Conservation (phyloP, 1,140 invertebrate species). For the Monomorium pharaonis region DNA sequence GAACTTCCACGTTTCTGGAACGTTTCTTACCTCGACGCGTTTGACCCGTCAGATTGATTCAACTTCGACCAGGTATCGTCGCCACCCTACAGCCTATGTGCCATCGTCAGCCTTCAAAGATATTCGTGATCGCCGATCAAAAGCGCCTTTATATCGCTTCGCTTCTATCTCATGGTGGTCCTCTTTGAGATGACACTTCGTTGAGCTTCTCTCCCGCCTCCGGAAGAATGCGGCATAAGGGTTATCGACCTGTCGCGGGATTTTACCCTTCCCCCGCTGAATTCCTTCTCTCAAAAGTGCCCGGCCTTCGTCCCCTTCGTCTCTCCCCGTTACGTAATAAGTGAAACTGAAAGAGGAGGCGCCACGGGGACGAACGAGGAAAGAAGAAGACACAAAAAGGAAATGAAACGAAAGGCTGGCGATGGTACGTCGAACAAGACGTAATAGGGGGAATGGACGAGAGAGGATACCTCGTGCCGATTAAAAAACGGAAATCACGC, state of each 20-base stretch:
- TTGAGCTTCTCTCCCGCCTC: background rate
- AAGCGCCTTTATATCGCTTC: background rate
- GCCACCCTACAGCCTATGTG: background rate
- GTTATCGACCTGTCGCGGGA: slow-evolving; percentile 61
- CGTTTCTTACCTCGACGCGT: background rate
- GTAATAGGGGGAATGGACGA: slow-evolving; percentile 30
- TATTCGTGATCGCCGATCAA: slow-evolving; percentile 12
- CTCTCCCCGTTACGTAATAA: slow-evolving; percentile 30
- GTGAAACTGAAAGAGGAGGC: background rate
- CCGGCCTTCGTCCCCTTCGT: background rate
- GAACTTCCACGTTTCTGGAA: background rate
- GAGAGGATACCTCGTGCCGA: background rate
- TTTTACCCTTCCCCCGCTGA: slow-evolving; percentile 26
- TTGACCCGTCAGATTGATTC: slow-evolving; percentile 8
- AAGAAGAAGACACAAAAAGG: background rate
- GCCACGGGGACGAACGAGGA: background rate
- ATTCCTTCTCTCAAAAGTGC: slow-evolving; percentile 10
- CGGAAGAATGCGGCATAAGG: slow-evolving; percentile 44
- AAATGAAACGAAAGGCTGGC: slow-evolving; percentile 12
- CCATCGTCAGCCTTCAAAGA: background rate
- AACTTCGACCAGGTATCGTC: background rate
- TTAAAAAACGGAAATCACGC: slow-evolving; percentile 18
- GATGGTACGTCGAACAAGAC: slow-evolving; percentile 16
- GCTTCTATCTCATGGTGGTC: background rate
- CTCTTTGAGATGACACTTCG: slow-evolving; percentile 22